Evolutionary conservation across 2,888 invertebrate species (phyloP).

Genomic region (Aradus depressus): DNA sequence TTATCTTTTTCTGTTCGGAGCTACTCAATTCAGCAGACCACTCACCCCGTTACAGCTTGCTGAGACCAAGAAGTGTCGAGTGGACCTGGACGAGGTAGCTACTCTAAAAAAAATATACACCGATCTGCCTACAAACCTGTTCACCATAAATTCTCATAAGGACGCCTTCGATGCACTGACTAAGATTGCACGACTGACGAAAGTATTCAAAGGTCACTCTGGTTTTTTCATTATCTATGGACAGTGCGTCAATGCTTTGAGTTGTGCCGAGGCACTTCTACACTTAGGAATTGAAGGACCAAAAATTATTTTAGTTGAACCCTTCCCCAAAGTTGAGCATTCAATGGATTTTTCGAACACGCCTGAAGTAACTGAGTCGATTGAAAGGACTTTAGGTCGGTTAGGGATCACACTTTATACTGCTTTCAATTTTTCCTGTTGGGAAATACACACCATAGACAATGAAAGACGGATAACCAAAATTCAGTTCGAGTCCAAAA

Average conservation of each 20-base stretch:
- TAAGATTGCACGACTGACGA: background rate
- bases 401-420: no score
- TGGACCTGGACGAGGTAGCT: no score
- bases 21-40: background rate
- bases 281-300: constrained; percentile 45
- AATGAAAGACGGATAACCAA: constrained; percentile 34
- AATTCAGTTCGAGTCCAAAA: constrained; percentile 43
- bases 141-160: constrained; percentile 46
- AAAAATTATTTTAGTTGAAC: constrained; percentile 50
- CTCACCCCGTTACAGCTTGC: background rate
- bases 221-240: constrained; percentile 48
- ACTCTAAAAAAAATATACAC: constrained; percentile 3
- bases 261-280: constrained; percentile 52
- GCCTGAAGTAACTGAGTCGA: no score
- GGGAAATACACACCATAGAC: background rate
- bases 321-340: constrained; percentile 32
- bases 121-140: constrained; percentile 46
- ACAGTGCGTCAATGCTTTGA: constrained; percentile 50
- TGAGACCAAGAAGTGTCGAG: no score
- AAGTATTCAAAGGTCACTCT: background rate
- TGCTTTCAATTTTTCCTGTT: constrained; percentile 8
- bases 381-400: no score
- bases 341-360: no score
- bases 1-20: no score
- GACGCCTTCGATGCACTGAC: constrained; percentile 40